Base-by-base conservation (phyloP, 2,113 vertebrate species). In the Ornithorhynchus anatinus region DNA sequence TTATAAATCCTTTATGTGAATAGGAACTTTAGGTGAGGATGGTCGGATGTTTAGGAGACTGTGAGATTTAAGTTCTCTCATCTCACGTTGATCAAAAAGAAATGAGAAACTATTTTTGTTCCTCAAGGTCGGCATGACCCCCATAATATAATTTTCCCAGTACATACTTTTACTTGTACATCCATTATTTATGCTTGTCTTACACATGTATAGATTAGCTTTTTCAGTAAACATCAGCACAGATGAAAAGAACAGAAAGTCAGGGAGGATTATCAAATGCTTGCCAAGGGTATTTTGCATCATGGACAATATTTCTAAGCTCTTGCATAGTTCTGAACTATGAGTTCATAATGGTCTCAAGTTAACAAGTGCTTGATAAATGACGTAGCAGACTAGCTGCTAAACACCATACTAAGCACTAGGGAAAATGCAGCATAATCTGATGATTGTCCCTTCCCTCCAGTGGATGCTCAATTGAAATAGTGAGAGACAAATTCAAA, bases 171-270 rank as follows among this genome's bases (percentile, higher is more conserved):
- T 66, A 38, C 56, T 59, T 27, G 84, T 84, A 52, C 44, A 75
- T 84, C 68, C 84, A 86, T 89, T 85, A 90, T 80, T 74, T 78
- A 72, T n/a, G 0, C 78, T 72, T 83, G 52, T 57, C 77, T 84
- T 70, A 72, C 71, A 63, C 67, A 60, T 70, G 43, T 77, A 37
- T 83, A 31, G 61, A 80, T 86, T 79, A 80, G 19, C 33, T 17
- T 69, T 85, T 89, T 82, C 72, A 81, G 33, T 83, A 89, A 83
- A 85, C 23, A 76, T 63, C 0, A 6, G 11, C 23, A 44, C 10
- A 44, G 36, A 59, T 56, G 64, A 56, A 70, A 43, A 69, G 43
- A 20, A 60, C 45, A 68, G 48, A 67, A 72, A 27, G 9, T 63
- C 54, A 40, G 72, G 64, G 69, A 51, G 19, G 47, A 6, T 70